A percentile compares a stretch with the other conserved stretches of the same genome.
Conservation (phyloP, 2,113 vertebrate genomes). For the Carettochelys insculpta region DNA sequence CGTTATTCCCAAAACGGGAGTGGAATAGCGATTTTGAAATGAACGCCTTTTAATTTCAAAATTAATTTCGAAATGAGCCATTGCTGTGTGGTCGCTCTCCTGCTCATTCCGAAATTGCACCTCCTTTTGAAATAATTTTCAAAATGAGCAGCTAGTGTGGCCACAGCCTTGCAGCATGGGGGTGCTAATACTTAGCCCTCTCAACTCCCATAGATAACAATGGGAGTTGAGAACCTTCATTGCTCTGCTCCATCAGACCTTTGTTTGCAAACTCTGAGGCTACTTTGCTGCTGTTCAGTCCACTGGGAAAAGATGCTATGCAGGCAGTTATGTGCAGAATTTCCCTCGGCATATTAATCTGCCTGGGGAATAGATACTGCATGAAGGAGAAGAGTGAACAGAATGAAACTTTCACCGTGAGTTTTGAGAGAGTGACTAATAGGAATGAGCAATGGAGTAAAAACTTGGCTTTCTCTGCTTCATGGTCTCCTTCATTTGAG, state of each 20-base stretch:
- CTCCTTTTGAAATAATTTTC: too few relatives aligned
- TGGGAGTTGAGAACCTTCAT: background rate
- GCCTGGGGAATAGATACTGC: background rate
- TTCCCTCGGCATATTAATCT: background rate
- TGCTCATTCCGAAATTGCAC: too few relatives aligned
- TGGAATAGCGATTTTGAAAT: too few relatives aligned
- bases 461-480: background rate
- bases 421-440: background rate
- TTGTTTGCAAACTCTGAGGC: background rate
- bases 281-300: background rate
- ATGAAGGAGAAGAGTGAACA: background rate
- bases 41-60: too few relatives aligned
- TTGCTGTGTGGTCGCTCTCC: too few relatives aligned
- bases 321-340: background rate
- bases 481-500: background rate
- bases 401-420: background rate
- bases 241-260: background rate
- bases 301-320: background rate
- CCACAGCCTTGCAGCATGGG: too few relatives aligned
- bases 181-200: background rate
- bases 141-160: too few relatives aligned
- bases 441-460: background rate
- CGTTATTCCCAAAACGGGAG: too few relatives aligned
- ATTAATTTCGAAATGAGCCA: too few relatives aligned
- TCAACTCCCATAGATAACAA: background rate